Evolutionary conservation across 2,888 invertebrate species (phyloP).

Genomic region (Amphimallon solstitiale): DNA sequence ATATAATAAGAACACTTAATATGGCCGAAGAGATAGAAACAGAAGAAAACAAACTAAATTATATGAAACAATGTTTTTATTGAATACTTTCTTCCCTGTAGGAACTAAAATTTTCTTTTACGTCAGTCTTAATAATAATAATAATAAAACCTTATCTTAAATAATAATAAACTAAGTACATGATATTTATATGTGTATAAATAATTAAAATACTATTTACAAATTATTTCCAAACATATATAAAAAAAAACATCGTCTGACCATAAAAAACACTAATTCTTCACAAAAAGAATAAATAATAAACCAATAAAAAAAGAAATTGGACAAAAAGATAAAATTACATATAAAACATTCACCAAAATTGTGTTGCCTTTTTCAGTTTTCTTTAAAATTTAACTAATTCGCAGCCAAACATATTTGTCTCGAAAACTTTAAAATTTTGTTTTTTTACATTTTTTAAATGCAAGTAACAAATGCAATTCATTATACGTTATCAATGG

Average conservation of each 20-base stretch:
- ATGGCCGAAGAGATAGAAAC: too few species aligned
- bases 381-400: constrained; percentile 30
- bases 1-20: too few species aligned
- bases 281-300: constrained; percentile 1
- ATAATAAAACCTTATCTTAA: constrained; percentile 53
- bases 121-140: constrained; percentile 63
- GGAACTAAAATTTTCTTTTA: constrained; percentile 62
- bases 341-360: constrained; percentile 18
- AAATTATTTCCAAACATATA: constrained; percentile 33
- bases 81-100: constrained; percentile 62
- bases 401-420: constrained; percentile 23
- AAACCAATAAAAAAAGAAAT: not conserved
- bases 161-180: constrained; percentile 50
- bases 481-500: not conserved
- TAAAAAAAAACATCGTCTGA: constrained; percentile 46
- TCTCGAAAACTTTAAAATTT: not conserved
- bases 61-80: constrained; percentile 45
- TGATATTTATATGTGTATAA: constrained; percentile 41
- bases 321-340: not conserved
- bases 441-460: constrained; percentile 6
- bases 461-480: constrained; percentile 4
- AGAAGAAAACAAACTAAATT: constrained; percentile 23
- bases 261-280: constrained; percentile 37
- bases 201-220: constrained; percentile 46
- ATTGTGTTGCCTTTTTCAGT: constrained; percentile 23